Base-by-base conservation (phyloP, 2,113 vertebrate genomes). In the Martes martes region DNA sequence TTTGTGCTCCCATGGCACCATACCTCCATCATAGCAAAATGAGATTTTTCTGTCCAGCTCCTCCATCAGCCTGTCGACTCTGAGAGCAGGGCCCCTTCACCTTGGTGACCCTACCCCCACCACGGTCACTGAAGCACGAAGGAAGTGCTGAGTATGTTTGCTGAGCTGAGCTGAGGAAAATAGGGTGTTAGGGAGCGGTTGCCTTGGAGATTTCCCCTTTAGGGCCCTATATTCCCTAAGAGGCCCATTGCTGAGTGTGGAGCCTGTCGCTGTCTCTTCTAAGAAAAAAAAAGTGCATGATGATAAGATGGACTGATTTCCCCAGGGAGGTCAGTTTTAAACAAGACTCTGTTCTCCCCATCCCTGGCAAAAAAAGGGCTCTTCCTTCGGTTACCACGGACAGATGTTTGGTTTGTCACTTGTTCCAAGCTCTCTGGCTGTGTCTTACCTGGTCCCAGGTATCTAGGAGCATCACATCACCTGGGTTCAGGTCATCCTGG, bases 381-480 rank as follows among this genome's bases (percentile, higher is more conserved):
- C 65, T 92, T 67, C 69, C n/a, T 45, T 47, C 65, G n/a, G 28
- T 81, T 19, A 33, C 42, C 63, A n/a, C 33, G 45, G 71, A 82
- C 73, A 67, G 9, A 59, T 47, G 36, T 47, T 15, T 52, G n/a
- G 50, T 78, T 87, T 42, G 13, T 82, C 63, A 50, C 79, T 39
- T 50, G 11, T 81, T 78, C 42, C 3, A 15, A 87, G 59, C 55
- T 78, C 65, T 67, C 14, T 11, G 61, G 21, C 59, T 76, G 21
- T 10, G 74, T 63, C 61, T 95, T 97, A 99, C 99, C 99, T 99
- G 99, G 97, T 99, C 99, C 99, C 99, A 99, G 5, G 99, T 99
- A 97, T 99, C 99, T 94, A 99, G 97, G 52, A 99, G 98, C 99
- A 99, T 99, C 96, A 99, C 98, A 52, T 99, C 99, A 42, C 98